Evolutionary conservation across 2,888 invertebrate genomes (phyloP).

Genomic region (Chloroclystis v-ata): DNA sequence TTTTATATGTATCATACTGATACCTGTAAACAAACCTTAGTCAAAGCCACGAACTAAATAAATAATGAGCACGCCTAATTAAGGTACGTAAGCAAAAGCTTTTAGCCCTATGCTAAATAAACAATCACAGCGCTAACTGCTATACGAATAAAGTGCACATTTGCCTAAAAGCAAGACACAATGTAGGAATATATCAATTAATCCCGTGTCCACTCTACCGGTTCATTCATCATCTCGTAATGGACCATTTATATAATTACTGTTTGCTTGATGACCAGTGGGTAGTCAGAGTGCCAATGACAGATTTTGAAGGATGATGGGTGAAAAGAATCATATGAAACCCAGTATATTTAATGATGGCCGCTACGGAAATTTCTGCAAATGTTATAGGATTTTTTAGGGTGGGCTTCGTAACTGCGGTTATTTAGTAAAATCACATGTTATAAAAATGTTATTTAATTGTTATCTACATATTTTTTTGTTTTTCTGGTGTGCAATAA

Average conservation of each 20-base stretch:
- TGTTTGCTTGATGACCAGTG: conserved; percentile 28
- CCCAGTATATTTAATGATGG: too few relatives aligned
- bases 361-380: too few relatives aligned
- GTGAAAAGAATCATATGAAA: too few relatives aligned
- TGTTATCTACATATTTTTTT: too few relatives aligned
- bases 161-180: conserved; percentile 10
- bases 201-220: conserved; percentile 29
- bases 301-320: conserved; percentile 12
- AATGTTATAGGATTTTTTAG: too few relatives aligned
- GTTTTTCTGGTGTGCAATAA: too few relatives aligned
- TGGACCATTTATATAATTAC: conserved; percentile 33
- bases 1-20: too few relatives aligned
- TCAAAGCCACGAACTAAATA: neutral
- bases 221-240: conserved; percentile 29
- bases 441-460: too few relatives aligned
- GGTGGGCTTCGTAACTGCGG: too few relatives aligned
- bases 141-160: neutral
- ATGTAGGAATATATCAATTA: conserved; percentile 21
- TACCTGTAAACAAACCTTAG: too few relatives aligned
- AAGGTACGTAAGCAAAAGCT: neutral
- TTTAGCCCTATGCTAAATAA: conserved; percentile 1
- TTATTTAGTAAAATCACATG: too few relatives aligned
- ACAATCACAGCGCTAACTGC: neutral
- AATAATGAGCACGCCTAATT: neutral
- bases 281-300: conserved; percentile 16